A percentile compares a stretch with the other conserved stretches of the same genome.
These are phyloP conservation scores for Acyrthosiphon pisum DNA, from an alignment of 1,140 invertebrate genomes.

Conservation along the genomic window DNA sequence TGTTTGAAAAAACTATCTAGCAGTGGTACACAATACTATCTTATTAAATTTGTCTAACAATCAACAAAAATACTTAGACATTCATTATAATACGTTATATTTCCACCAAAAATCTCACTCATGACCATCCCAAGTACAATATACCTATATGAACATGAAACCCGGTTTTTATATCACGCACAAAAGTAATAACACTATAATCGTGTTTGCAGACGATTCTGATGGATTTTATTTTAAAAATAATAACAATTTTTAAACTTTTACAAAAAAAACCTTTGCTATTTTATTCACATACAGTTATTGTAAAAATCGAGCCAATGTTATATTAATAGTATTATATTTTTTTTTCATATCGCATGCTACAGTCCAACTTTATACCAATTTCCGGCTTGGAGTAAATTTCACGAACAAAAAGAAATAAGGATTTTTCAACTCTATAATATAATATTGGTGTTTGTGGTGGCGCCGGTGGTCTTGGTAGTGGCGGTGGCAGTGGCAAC, in stretches of 20 bases:
- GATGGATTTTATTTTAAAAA: constrained; percentile 22
- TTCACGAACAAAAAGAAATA: neutral
- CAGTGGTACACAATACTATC: too few relatives aligned
- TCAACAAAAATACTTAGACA: neutral
- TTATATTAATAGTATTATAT: neutral
- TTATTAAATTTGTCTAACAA: neutral
- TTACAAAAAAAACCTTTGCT: neutral
- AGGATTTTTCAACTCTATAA: neutral
- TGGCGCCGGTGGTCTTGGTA: neutral
- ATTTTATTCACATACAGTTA: neutral
- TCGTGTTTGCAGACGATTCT: neutral
- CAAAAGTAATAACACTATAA: neutral
- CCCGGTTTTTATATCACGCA: neutral
- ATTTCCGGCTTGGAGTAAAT: neutral
- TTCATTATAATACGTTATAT: neutral
- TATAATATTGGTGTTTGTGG: neutral
- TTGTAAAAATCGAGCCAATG: neutral
- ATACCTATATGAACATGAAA: neutral
- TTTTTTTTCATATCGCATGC: neutral
- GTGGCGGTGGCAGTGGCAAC: neutral
- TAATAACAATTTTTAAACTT: neutral
- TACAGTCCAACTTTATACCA: neutral
- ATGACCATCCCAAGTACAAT: neutral
- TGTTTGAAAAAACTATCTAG: neutral
- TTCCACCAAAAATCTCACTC: neutral